Base-by-base conservation (phyloP, 2,113 vertebrate genomes). In the Columba livia region DNA sequence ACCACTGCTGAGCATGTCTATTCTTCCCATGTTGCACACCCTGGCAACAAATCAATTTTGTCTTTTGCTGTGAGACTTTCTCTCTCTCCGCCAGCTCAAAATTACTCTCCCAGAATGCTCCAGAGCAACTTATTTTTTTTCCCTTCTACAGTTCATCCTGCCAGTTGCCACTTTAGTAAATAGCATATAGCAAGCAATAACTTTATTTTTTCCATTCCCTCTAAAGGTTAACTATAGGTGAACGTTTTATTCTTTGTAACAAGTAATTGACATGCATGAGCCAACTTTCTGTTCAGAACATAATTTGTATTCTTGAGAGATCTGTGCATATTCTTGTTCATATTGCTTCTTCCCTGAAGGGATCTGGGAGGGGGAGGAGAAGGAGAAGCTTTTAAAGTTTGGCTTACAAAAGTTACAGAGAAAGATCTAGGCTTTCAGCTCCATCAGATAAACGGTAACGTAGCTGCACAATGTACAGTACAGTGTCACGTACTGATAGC, bases 281-380 rank as follows among this genome's bases (percentile, higher is more conserved):
- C 94, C 90, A 96, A 95, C 71, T 96, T 96, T 91, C 79, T 83
- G 56, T 90, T 95, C 85, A 93, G 93, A 96, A 97, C 79, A 97
- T 97, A 94, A 93, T 96, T 73, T 96, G 89, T 94, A 95, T 96
- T 95, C 91, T 96, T 94, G 79, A 90, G 81, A 94, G 69, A 92
- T 94, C 54, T 93, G 65, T 93, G 87, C 12, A 0, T 85, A 75
- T 83, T 95, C 86, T 94, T 93, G 94, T 94, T 96, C 83, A 74
- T 86, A 91, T 82, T 78, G 54, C 83, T 86, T 92, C 71, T 94
- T 96, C 88, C 91, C 93, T 88, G 89, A 89, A 96, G 96, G 85
- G 73, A 89, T 89, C 56, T 57, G 80, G 58, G 64, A 93, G 84
- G 80, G 82, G 75, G 79, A 92, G 70, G 69, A 94, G 62, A 58